Conservation (phyloP, 2,113 vertebrate species). For the Hydrochoerus hydrochaeris region DNA sequence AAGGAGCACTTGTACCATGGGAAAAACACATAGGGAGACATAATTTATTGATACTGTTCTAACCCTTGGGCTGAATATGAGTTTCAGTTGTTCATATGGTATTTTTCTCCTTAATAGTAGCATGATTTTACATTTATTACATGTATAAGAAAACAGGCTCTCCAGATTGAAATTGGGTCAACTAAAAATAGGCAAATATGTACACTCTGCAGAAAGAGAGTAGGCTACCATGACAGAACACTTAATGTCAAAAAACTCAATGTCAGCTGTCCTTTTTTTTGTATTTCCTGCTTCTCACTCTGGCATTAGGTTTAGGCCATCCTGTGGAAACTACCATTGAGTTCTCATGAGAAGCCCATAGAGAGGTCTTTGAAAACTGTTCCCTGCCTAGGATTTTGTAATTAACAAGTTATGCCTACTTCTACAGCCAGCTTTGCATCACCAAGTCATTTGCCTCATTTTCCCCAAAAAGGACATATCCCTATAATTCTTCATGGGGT, state of each 20-base stretch:
- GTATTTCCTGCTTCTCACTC: neutral
- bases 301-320: neutral
- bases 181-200: neutral
- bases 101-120: neutral
- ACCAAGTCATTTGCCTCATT: neutral
- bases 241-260: neutral
- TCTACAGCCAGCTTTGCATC: neutral
- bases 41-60: neutral
- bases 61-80: neutral
- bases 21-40: neutral
- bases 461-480: neutral
- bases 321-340: neutral
- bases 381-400: neutral
- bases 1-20: neutral
- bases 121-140: neutral
- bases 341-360: neutral
- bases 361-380: neutral
- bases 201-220: neutral
- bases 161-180: neutral
- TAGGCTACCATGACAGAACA: neutral
- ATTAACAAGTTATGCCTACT: neutral
- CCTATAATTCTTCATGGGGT: no score
- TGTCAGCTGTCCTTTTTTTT: neutral
- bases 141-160: neutral
- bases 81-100: constrained; percentile 14